A percentile compares a stretch with the other conserved stretches of the same genome.
These are phyloP conservation scores for Pollenia angustigena DNA, from an alignment of 2,888 invertebrate species.

Conservation along the genomic window DNA sequence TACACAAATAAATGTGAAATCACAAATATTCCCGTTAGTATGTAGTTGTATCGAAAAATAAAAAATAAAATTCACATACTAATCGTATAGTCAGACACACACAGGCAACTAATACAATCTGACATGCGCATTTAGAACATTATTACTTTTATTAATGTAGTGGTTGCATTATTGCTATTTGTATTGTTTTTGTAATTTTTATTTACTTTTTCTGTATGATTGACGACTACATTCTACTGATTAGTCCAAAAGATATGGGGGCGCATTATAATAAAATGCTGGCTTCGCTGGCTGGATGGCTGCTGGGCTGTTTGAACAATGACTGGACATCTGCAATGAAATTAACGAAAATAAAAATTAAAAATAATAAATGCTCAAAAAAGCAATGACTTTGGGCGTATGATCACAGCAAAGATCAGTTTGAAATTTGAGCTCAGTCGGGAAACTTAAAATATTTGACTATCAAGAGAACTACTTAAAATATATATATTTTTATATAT, in stretches of 20 bases:
- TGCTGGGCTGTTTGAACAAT: slow-evolving; percentile 49
- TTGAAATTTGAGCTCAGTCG: slow-evolving; percentile 82
- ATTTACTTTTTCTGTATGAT: slow-evolving; percentile 65
- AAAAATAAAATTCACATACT: slow-evolving; percentile 25
- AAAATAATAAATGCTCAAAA: slow-evolving; percentile 71
- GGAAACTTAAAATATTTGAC: slow-evolving; percentile 75
- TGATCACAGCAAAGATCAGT: slow-evolving; percentile 83
- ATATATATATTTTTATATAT: background rate
- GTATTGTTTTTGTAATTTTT: slow-evolving; percentile 33
- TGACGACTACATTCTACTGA: slow-evolving; percentile 67
- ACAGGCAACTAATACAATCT: slow-evolving; percentile 11
- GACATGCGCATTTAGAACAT: slow-evolving; percentile 65
- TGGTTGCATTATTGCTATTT: slow-evolving; percentile 25
- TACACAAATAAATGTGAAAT: slow-evolving; percentile 10
- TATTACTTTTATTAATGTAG: slow-evolving; percentile 38
- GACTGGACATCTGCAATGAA: slow-evolving; percentile 69
- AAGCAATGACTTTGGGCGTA: slow-evolving; percentile 83
- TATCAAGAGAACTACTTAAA: background rate
- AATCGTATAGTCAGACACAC: slow-evolving; percentile 23
- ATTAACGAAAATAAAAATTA: slow-evolving; percentile 67
- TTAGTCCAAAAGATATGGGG: slow-evolving; percentile 71
- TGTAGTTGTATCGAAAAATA: slow-evolving; percentile 18
- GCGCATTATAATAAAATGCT: slow-evolving; percentile 72
- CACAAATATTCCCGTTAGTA: slow-evolving; percentile 10
- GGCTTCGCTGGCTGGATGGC: slow-evolving; percentile 30